Conservation (phyloP, 1,140 invertebrate genomes). For the Drosophila lacteicornis region DNA sequence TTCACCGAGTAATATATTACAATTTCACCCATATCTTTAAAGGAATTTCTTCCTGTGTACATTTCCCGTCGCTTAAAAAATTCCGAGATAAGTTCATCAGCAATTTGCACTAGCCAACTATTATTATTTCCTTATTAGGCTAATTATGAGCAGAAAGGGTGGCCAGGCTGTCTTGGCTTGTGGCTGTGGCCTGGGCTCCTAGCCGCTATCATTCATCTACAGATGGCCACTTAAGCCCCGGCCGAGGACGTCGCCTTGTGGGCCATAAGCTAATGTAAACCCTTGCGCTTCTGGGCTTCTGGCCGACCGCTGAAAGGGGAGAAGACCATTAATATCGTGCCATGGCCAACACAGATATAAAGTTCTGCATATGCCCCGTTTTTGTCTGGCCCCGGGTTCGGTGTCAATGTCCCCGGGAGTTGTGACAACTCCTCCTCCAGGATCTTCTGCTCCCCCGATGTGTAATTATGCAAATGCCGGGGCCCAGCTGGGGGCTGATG, state of each 20-base stretch:
- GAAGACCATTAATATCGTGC: constrained; percentile 60
- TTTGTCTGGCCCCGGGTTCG: constrained; percentile 13
- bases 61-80: not conserved
- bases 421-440: constrained; percentile 12
- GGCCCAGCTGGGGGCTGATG: constrained; percentile 28
- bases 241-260: constrained; percentile 43
- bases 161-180: constrained; percentile 1
- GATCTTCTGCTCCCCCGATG: constrained; percentile 12
- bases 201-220: constrained; percentile 39
- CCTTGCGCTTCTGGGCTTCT: constrained; percentile 20
- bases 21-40: not conserved
- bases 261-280: constrained; percentile 60
- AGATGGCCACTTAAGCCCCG: constrained; percentile 53
- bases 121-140: constrained; percentile 51
- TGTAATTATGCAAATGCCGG: constrained; percentile 74
- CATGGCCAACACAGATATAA: constrained; percentile 39
- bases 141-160: constrained; percentile 32
- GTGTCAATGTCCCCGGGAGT: constrained; percentile 42
- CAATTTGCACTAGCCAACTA: constrained; percentile 41
- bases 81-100: constrained; percentile 30
- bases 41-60: not conserved
- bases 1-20: too few relatives aligned
- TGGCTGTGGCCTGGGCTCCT: constrained; percentile 19
- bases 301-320: constrained; percentile 39
- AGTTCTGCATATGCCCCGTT: constrained; percentile 54